Base-by-base conservation (phyloP, 2,888 invertebrate species). In the Meganola albula region DNA sequence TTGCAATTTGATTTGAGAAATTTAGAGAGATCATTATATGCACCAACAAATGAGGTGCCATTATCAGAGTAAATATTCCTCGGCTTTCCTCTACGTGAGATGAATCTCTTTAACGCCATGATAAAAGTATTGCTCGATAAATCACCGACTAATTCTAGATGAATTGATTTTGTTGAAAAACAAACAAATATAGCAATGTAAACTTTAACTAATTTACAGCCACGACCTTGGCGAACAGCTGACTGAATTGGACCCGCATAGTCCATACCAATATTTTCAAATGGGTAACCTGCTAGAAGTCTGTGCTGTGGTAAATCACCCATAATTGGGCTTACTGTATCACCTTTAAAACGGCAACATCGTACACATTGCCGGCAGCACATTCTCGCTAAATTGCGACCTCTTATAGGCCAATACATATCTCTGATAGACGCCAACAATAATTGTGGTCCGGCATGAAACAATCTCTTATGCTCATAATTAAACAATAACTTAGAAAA, bases 241-340 rank as follows among this genome's bases (percentile, higher is more conserved):
- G 34, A 34, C 8, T 12, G 31, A 11, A 39, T 35, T 2, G 39
- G 35, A 3, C 32, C 34, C 5, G 39, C 39, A 24, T 32, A 39
- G 13, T 39, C 34, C 2, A 39, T 2, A 5, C 34, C 39, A 13
- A 29, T 27, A 3, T 34, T 28, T 8, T 29, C 10, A 11, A 39
- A 39, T 2, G 39, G 39, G 14, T 16, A 39, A 21, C 23, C 21
- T 2, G 28, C 28, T 0, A 8, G 32, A 4, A 40, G 11, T 0
- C 40, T 13, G 6, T 36, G 30, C 1, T 11, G 3, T 0, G 40
- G 40, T 10, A 36, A 20, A 3, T 36, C 10, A 10, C 33, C 31
- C 40, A 40, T 36, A 9, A 27, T 35, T 2, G 36, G 36, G 13
- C 20, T 10, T 4, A 40, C 16, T 4, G 33, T 34, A 10, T 8